These are phyloP conservation scores for Echinarachnius parma DNA, from an alignment of 53 echinoderm and acorn worm species.

Conservation along the genomic window DNA sequence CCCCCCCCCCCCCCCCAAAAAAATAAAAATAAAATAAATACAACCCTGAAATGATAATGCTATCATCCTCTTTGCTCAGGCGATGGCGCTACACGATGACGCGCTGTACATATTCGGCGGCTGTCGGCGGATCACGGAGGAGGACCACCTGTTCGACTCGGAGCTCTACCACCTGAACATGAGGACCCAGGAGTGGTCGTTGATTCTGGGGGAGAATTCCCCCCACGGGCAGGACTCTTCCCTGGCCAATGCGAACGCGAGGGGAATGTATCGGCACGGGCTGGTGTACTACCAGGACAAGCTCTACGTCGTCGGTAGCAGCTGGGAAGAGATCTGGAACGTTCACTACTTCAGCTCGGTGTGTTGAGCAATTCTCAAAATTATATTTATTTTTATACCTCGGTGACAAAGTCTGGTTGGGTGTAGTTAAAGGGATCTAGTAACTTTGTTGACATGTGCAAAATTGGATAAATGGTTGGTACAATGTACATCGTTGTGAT, in stretches of 20 bases:
- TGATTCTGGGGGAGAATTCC: conserved; percentile 13
- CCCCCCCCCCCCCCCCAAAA: no score
- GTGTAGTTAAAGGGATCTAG: no score
- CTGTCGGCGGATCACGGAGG: conserved; percentile 52
- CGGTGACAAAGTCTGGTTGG: no score
- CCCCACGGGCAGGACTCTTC: background rate
- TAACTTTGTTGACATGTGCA: no score
- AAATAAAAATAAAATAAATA: no score
- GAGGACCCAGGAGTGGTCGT: conserved; percentile 44
- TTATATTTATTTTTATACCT: no score
- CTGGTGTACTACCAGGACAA: conserved; percentile 56
- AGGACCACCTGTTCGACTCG: conserved; percentile 68
- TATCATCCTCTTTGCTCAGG: conserved; percentile 39
- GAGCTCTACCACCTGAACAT: conserved; percentile 67
- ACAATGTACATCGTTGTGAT: no score
- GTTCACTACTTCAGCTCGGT: conserved; percentile 31
- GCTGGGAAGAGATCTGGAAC: conserved; percentile 66
- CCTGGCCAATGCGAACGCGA: conserved; percentile 22
- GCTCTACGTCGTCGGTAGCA: conserved; percentile 69
- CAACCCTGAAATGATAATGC: no score
- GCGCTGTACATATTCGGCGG: conserved; percentile 69
- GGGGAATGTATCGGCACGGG: conserved; percentile 81
- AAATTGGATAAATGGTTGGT: no score
- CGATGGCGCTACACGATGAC: conserved; percentile 54
- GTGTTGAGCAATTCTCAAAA: no score